phyloP scores from a whole-genome alignment of 1,140 invertebrate species.

The Tetraneura akinire region DNA sequence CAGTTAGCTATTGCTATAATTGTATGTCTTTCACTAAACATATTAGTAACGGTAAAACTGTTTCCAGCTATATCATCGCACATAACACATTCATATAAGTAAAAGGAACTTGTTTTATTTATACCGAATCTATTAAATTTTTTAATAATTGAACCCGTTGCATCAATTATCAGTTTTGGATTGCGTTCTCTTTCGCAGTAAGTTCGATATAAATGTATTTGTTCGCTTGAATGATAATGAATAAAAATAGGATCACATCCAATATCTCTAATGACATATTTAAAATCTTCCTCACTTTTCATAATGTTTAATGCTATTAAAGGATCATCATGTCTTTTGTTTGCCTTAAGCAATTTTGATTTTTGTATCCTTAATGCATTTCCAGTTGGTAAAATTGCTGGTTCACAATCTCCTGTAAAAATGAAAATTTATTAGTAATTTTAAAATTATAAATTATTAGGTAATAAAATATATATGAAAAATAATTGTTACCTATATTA shows the following conservation, averaged over 20 bases:
- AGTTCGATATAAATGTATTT: background rate
- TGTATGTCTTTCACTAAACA: constrained; percentile 17
- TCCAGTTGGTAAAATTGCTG: background rate
- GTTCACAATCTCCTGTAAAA: too few relatives aligned
- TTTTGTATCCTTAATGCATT: background rate
- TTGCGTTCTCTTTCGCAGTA: background rate
- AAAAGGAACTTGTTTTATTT: background rate
- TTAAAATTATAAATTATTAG: too few relatives aligned
- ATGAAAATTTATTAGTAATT: too few relatives aligned
- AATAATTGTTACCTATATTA: too few relatives aligned
- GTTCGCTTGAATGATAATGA: background rate
- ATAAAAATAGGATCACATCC: background rate
- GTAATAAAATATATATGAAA: too few relatives aligned
- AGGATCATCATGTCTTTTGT: background rate
- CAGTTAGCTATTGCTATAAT: constrained; percentile 1
- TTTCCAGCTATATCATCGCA: background rate
- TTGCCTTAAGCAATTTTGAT: background rate
- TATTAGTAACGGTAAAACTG: background rate
- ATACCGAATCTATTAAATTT: background rate
- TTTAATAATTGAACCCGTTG: background rate
- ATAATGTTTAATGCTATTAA: background rate
- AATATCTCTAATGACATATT: background rate
- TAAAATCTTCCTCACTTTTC: background rate
- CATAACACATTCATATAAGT: background rate
- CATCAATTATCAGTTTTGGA: background rate